Evolutionary conservation across 2,797 vertebrate species (phyloP).

Genomic region (Danio albolineatus): DNA sequence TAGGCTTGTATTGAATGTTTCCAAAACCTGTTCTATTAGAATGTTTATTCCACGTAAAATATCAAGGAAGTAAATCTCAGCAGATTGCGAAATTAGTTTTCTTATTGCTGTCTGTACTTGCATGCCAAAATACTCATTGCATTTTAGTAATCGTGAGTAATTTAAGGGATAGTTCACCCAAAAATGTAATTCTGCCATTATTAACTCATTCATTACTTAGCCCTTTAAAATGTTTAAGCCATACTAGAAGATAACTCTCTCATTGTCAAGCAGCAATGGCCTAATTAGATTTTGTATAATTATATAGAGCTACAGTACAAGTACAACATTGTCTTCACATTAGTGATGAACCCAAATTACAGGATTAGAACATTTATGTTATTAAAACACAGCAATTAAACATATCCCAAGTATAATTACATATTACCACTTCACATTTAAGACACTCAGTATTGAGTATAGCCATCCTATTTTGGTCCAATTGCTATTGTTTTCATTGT

Average conservation of each 20-base stretch:
- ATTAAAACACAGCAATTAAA: neutral
- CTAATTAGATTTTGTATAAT: constrained; percentile 13
- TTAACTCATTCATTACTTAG: no score
- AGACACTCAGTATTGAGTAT: neutral
- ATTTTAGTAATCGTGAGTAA: neutral
- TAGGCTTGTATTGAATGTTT: neutral
- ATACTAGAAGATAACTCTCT: neutral
- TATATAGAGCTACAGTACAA: neutral
- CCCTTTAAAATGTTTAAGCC: neutral
- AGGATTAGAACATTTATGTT: neutral
- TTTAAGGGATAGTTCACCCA: neutral
- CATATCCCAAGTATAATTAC: neutral
- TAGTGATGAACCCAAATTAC: neutral
- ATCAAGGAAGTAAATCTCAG: neutral
- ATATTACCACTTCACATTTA: neutral
- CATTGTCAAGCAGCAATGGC: neutral
- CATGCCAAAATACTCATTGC: neutral
- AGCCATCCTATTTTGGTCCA: neutral
- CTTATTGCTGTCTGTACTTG: neutral
- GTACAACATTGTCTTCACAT: neutral
- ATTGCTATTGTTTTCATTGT: no score
- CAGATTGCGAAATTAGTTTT: neutral
- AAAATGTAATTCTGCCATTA: no score
- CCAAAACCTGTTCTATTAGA: neutral
- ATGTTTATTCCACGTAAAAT: neutral